These are phyloP conservation scores for Hymenopus coronatus DNA, from an alignment of 2,888 invertebrate genomes.

Conservation along the genomic window DNA sequence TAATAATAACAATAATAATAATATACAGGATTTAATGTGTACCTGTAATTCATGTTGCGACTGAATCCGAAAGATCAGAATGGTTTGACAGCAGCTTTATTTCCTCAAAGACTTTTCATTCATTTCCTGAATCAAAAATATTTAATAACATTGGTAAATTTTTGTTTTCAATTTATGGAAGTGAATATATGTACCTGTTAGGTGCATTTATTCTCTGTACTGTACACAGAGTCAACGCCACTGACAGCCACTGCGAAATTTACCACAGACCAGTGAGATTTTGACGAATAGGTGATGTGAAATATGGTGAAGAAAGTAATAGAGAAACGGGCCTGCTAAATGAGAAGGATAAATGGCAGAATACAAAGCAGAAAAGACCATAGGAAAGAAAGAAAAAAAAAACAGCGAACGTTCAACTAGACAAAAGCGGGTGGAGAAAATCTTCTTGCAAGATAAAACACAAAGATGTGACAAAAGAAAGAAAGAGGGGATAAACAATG, in stretches of 20 bases:
- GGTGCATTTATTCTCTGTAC: too few relatives aligned
- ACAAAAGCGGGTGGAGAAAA: neutral
- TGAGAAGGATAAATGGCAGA: neutral
- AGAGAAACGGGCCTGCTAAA: neutral
- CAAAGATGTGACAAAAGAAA: neutral
- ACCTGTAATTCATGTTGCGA: too few relatives aligned
- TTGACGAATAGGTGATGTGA: slow-evolving; percentile 6
- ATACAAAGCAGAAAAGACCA: neutral
- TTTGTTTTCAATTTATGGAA: too few relatives aligned
- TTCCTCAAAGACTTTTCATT: too few relatives aligned
- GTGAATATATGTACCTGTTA: too few relatives aligned
- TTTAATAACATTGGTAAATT: too few relatives aligned
- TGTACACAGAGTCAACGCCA: neutral
- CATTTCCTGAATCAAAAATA: too few relatives aligned
- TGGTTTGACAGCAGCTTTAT: too few relatives aligned
- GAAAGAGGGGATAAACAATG: neutral
- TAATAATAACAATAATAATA: too few relatives aligned
- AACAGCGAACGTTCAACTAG: neutral
- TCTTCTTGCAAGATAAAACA: neutral
- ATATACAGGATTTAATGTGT: too few relatives aligned
- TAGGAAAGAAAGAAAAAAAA: neutral
- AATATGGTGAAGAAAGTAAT: neutral
- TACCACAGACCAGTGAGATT: neutral
- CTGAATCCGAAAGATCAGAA: too few relatives aligned
- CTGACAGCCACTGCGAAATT: neutral